Evolutionary conservation across 2,888 invertebrate species (phyloP), one percentile per base, ranked within the genome.

Genomic region (Athalia rosae): DNA sequence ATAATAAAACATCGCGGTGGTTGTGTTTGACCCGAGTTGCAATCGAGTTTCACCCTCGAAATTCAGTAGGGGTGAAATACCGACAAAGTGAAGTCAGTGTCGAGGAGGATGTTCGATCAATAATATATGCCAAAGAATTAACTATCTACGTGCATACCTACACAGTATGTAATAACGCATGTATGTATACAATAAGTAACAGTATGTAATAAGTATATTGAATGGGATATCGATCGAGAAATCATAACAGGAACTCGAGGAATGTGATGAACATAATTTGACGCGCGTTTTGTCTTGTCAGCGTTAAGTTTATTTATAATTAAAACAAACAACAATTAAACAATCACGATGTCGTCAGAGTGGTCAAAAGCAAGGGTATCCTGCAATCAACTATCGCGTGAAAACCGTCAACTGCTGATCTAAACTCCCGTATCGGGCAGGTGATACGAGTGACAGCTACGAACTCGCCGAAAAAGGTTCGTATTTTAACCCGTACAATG

Each of bases 361-460:
- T 47, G 11, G 45, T 63, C 7, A 43, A 47, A 47, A 63, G 11
- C 28, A 28, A 28, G 28, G 28, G 28, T 28, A 61, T 61, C 1
- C 41, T 9, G 9, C 28, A 62, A 61, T 61, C 0, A 28, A 43
- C 2, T 5, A 9, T 15, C 3, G 28, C 5, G 8, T 41, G 8
- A 9, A 41, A 28, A 43, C n/a, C 50, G 13, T 5, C 8, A 28
- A 62, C 28, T 53, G n/a, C 53, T 15, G 4, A 67, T 67, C 8
- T 67, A 50, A 41, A 67, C 9, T 15, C 28, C 28, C 41, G 58
- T 43, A 58, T 71, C 41, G 58, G 48, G 13, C 71, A 71, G 15
- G 61, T 66, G 47, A 48, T n/a, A 47, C 48, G 48, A 48, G 61
- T 74, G 74, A 74, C 74, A 74, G 74, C 74, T 62, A 74, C 48